These are phyloP conservation scores for Euphonia xanthogaster DNA, from an alignment of 2,797 vertebrate genomes.

Conservation along the genomic window DNA sequence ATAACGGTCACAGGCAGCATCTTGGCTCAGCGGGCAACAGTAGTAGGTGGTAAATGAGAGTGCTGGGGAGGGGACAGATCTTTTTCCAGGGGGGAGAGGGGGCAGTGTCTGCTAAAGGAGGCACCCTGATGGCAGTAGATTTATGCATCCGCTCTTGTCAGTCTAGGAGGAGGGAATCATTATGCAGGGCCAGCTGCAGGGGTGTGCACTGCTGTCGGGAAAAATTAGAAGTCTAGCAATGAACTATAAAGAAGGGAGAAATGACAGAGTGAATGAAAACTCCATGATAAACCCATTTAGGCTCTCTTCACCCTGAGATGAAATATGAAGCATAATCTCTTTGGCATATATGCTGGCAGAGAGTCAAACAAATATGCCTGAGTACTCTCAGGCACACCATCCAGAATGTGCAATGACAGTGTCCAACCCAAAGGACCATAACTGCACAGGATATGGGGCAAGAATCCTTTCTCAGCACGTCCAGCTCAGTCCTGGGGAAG, in stretches of 20 bases:
- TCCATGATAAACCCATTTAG: slow-evolving; percentile 61
- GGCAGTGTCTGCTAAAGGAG: not conserved
- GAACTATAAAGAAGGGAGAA: slow-evolving; percentile 42
- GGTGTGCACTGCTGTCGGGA: slow-evolving; percentile 45
- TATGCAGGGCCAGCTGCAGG: slow-evolving; percentile 64
- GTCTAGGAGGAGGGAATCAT: slow-evolving; percentile 47
- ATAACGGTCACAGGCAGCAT: slow-evolving; percentile 30
- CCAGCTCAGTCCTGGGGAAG: not conserved
- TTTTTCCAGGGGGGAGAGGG: slow-evolving; percentile 12
- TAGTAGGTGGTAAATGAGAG: slow-evolving; percentile 64
- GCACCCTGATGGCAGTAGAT: slow-evolving; percentile 45
- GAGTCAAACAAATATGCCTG: not conserved
- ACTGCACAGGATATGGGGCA: not conserved
- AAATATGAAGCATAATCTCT: slow-evolving; percentile 45
- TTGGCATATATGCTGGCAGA: not conserved
- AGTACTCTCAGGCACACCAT: rapidly evolving
- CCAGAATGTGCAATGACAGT: not conserved
- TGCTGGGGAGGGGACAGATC: slow-evolving; percentile 22
- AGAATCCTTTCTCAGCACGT: not conserved
- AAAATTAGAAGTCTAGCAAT: slow-evolving; percentile 64
- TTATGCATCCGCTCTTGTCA: slow-evolving; percentile 36
- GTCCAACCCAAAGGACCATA: not conserved
- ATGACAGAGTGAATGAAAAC: slow-evolving; percentile 58
- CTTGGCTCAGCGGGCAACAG: slow-evolving; percentile 23
- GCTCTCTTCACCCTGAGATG: not conserved